These are phyloP conservation scores for Melanotaenia maccullochi DNA, from an alignment of 2,797 vertebrate species.

Conservation along the genomic window DNA sequence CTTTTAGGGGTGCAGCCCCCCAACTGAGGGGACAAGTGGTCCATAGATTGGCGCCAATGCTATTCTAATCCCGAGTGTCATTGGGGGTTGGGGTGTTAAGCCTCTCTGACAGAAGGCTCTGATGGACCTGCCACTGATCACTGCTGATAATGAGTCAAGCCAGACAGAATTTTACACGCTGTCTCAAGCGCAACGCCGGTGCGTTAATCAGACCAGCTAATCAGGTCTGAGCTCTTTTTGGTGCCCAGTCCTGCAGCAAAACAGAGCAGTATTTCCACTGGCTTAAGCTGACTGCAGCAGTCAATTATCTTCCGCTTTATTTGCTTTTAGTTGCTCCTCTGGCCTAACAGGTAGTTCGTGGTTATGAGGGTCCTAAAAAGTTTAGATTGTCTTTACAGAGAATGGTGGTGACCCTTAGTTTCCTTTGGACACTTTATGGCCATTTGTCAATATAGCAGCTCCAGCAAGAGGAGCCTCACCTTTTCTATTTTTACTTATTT, in stretches of 20 bases:
- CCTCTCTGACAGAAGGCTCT: conserved; percentile 71
- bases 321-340: conserved; percentile 19
- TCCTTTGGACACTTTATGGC: conserved; percentile 45
- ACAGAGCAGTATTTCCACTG: conserved; percentile 37
- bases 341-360: conserved; percentile 16
- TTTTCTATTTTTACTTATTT: conserved; percentile 7
- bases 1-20: conserved; percentile 49
- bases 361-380: conserved; percentile 28
- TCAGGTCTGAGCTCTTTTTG: conserved; percentile 77
- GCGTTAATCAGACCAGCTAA: conserved; percentile 77
- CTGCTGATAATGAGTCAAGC: conserved; percentile 74
- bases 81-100: conserved; percentile 57
- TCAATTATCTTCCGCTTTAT: conserved; percentile 11
- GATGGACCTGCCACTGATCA: conserved; percentile 70
- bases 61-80: conserved; percentile 70
- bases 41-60: conserved; percentile 63
- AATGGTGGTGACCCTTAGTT: conserved; percentile 32
- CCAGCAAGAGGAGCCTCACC: conserved; percentile 29
- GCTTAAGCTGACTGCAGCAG: conserved; percentile 45
- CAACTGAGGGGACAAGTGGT: conserved; percentile 64
- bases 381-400: conserved; percentile 29
- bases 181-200: conserved; percentile 57
- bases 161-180: conserved; percentile 73
- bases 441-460: conserved; percentile 42
- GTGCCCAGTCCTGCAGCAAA: conserved; percentile 30